Base-by-base conservation (phyloP, 2,888 invertebrate genomes). In the Mesochorus sp. region DNA sequence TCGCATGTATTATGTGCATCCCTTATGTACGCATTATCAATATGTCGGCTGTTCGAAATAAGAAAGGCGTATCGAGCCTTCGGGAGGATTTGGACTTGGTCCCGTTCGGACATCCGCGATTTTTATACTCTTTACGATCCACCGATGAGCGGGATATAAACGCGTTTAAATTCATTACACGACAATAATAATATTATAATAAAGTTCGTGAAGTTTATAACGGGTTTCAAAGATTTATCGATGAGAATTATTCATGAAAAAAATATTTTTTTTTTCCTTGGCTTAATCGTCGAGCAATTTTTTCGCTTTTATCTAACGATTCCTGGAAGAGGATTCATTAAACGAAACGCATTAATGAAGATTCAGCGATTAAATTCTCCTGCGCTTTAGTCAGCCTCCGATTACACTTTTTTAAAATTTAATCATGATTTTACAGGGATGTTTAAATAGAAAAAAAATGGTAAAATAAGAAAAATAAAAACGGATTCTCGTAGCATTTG, bases 211-310 rank as follows among this genome's bases (percentile, higher is more conserved):
- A n/a, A 77, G 55, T 42, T 47, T 62, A 62, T 66, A 72, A 72
- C 62, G 67, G 28, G 19, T 0, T 17, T 4, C 34, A 62, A 57
- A 62, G 49, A 77, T 73, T 62, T 73, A 73, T 77, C 47, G 26
- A 6, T 10, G 12, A 53, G 39, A 21, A 73, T 42, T 59, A 49
- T 59, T 49, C 3, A 34, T 49, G 37, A 5, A 61, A 39, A 12
- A 26, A 55, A 34, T 0, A 17, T 19, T 24, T 67, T 28, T n/a
- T 37, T 37, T 47, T 78, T 78, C 68, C 77, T 73, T 64, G 68
- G 64, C 19, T 64, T 24, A 19, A 49, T 68, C 64, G 73, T 78
- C 47, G 57, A 78, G 57, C 39, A 49, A 68, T 59, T 55, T 53
- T 26, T 14, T 24, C 59, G 44, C 14, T 26, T 57, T 42, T 64